Evolutionary conservation across 2,888 invertebrate genomes (phyloP), one percentile per base, ranked within the genome.

Genomic region (Dasysyrphus albostriatus): DNA sequence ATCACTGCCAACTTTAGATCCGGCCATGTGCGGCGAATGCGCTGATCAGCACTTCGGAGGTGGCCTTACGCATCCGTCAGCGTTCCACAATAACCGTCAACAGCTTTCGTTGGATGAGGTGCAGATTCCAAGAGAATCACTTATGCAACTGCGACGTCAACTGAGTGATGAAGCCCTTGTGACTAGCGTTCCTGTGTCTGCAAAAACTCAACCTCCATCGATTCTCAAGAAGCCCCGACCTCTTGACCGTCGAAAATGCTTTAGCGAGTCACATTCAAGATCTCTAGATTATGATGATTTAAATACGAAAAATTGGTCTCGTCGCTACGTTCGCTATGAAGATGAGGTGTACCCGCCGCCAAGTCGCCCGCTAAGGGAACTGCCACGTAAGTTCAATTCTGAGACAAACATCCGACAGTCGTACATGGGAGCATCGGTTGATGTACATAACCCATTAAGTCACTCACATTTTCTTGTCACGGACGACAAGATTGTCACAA

Each of bases 391-490:
- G 29, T 92, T 90, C 44, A 92, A 92, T 56, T 92, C 92, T 1
- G 92, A 93, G 76, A 92, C 93, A 9, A 92, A 92, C 74, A 93
- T 92, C 51, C 91, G 92, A 0, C 93, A 93, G 73, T 92, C 92
- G 8, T 91, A 92, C 58, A 91, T 92, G 90, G 92, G 93, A 44
- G 91, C 93, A 61, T 90, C 89, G 76, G 91, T 92, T 34, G 90
- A 92, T 84, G 89, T 90, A n/a, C 79, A 83, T 39, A 89, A 92
- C 89, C 92, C 93, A n/a, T 83, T 92, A 7, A 92, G 92, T 75
- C 93, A 92, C 77, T 92, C 92, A 39, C 93, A 93, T 89, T 93
- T 92, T 37, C 90, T 93, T 29, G 93, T 93, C 24, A 93, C 92
- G 10, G 93, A 93, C 67, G 92, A 93, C 88, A 92, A 93, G 88